phyloP scores from a whole-genome alignment of 2,113 vertebrate genomes.

The Trochalopteron elliotii region DNA sequence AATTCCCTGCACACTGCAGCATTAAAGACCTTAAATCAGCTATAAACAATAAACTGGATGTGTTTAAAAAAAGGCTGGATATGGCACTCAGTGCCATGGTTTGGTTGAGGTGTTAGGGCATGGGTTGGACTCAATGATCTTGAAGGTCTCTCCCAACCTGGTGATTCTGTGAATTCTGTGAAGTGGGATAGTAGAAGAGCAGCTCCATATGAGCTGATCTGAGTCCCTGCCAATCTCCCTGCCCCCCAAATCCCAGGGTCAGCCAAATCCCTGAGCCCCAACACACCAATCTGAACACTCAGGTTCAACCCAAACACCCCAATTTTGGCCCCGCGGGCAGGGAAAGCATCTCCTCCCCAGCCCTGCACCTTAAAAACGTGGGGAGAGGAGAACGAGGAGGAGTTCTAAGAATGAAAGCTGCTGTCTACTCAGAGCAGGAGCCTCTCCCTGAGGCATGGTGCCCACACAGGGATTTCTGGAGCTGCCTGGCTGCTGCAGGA shows the following conservation, averaged over 20 bases:
- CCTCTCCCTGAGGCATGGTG: background rate
- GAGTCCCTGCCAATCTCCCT: background rate
- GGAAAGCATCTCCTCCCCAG: background rate
- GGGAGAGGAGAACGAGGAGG: background rate
- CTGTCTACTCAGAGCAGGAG: background rate
- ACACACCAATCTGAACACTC: background rate
- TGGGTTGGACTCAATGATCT: background rate
- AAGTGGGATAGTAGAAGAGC: background rate
- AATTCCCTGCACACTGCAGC: background rate
- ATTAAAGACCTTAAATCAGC: background rate
- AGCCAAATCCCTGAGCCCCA: background rate
- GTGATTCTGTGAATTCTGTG: background rate
- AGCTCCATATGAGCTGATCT: background rate
- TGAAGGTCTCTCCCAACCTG: background rate
- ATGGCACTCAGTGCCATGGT: background rate
- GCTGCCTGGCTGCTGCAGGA: background rate
- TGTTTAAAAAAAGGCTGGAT: background rate
- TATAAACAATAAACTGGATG: background rate
- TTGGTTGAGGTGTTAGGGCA: background rate
- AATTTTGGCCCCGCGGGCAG: accelerated
- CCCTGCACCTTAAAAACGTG: background rate
- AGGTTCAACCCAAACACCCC: background rate
- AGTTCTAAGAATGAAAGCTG: background rate
- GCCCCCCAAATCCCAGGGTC: background rate
- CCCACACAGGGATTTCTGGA: background rate